Percentiles rank a stretch among this genome's conserved stretches.
Conservation (phyloP, 2,113 vertebrate genomes). For the Tyto alba region DNA sequence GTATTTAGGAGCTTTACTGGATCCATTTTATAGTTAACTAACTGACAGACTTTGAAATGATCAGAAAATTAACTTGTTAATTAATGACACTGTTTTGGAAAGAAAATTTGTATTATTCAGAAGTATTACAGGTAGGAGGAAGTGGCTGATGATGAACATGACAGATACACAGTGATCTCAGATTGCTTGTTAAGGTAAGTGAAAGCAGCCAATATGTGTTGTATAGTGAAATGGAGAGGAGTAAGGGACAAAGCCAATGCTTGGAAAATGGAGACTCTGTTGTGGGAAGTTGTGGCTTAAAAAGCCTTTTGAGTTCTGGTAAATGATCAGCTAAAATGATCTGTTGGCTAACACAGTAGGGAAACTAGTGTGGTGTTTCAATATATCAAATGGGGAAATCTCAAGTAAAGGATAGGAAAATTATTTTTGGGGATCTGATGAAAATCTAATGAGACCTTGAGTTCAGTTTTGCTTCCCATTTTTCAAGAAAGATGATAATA, state of each 20-base stretch:
- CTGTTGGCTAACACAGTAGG: neutral
- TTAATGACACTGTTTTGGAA: neutral
- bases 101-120: neutral
- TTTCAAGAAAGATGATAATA: neutral
- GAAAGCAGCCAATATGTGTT: neutral
- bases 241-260: neutral
- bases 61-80: neutral
- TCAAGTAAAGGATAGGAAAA: neutral
- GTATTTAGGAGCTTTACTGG: neutral
- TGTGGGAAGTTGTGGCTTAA: neutral
- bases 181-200: neutral
- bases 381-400: neutral
- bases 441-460: neutral
- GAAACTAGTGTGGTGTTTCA: neutral
- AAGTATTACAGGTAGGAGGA: neutral
- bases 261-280: neutral
- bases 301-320: neutral
- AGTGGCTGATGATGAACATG: neutral
- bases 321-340: neutral
- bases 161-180: neutral
- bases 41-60: neutral
- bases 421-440: accelerated
- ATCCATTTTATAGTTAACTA: neutral
- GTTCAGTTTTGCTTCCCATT: neutral
- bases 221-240: neutral